Evolutionary conservation across 2,113 vertebrate species (phyloP).

Genomic region (Zapus hudsonius): DNA sequence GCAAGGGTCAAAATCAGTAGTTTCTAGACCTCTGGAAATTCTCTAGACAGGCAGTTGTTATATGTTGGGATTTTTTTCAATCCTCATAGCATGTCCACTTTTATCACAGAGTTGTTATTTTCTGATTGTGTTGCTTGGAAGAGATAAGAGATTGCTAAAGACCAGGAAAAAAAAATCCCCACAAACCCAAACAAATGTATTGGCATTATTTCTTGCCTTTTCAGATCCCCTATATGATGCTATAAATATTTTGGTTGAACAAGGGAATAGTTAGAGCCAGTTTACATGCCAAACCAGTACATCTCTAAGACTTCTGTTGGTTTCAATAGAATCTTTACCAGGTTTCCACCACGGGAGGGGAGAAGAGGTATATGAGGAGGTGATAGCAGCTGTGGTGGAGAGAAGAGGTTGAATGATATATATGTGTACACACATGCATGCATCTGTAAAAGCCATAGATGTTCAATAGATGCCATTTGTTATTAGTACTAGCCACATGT

Average conservation of each 20-base stretch:
- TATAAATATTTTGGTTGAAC: slow-evolving; percentile 47
- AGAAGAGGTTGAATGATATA: neutral
- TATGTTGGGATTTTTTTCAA: slow-evolving; percentile 43
- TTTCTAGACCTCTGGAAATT: slow-evolving; percentile 21
- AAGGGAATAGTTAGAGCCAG: neutral
- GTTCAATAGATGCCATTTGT: neutral
- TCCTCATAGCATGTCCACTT: slow-evolving; percentile 7
- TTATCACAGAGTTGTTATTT: slow-evolving; percentile 22
- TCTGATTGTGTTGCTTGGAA: slow-evolving; percentile 18
- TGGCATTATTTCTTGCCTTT: slow-evolving; percentile 26
- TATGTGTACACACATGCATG: neutral
- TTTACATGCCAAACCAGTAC: neutral
- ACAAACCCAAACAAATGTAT: slow-evolving; percentile 31
- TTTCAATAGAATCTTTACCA: neutral
- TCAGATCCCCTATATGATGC: neutral
- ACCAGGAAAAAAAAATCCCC: neutral
- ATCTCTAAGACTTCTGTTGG: neutral
- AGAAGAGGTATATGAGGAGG: neutral
- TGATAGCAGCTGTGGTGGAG: neutral
- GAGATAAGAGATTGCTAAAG: slow-evolving; percentile 1
- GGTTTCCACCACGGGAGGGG: neutral
- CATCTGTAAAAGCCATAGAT: neutral
- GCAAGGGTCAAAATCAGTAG: neutral
- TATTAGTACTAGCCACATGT: neutral
- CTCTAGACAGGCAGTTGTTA: neutral